Evolutionary conservation across 2,113 vertebrate genomes (phyloP).

Genomic region (Istiophorus platypterus): DNA sequence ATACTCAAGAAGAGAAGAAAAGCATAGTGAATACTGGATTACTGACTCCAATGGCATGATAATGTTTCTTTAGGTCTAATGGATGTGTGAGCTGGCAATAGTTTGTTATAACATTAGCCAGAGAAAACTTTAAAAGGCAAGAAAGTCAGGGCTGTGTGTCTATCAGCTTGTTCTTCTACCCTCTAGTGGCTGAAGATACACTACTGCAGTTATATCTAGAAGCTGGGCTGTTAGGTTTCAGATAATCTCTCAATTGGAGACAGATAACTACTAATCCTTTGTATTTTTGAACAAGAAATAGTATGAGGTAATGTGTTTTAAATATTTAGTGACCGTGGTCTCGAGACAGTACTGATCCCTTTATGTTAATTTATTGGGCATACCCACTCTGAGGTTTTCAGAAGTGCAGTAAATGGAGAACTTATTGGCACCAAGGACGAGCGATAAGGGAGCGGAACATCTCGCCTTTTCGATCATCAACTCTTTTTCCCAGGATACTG

Average conservation of each 20-base stretch:
- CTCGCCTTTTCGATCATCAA: not conserved
- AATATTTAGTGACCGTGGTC: not conserved
- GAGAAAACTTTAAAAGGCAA: not conserved
- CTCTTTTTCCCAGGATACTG: slow-evolving; percentile 13
- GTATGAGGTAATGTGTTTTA: not conserved
- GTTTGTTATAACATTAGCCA: not conserved
- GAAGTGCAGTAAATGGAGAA: slow-evolving; percentile 11
- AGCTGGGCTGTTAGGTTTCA: not conserved
- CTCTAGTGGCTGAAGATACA: not conserved
- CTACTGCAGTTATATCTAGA: not conserved
- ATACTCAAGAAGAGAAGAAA: not conserved
- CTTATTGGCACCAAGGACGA: not conserved
- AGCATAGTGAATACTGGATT: not conserved
- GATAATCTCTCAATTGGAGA: not conserved
- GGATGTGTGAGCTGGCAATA: too few species aligned
- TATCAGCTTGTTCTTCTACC: not conserved
- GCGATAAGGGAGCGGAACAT: not conserved
- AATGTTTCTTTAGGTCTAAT: not conserved
- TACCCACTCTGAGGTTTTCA: not conserved
- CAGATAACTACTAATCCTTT: not conserved
- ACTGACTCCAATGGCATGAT: not conserved
- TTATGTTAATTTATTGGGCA: not conserved
- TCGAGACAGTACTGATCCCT: not conserved
- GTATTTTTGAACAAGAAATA: not conserved
- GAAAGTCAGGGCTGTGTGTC: not conserved